Evolutionary conservation across 1,140 invertebrate species (phyloP).

Genomic region (Drosophila dunni): DNA sequence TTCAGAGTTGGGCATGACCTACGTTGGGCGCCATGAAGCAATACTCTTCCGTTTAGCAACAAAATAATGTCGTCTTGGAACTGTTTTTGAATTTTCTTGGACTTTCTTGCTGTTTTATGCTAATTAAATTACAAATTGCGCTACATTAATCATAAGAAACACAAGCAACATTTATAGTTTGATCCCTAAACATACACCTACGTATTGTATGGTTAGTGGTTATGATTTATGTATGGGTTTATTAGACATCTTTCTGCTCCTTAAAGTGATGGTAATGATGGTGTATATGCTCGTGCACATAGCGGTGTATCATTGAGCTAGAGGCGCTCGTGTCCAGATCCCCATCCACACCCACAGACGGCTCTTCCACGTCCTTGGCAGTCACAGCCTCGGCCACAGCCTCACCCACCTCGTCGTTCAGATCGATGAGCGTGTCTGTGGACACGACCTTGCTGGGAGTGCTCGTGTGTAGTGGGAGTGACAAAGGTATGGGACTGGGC

Average conservation of each 20-base stretch:
- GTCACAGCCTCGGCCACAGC: conserved; percentile 70
- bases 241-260: conserved; percentile 78
- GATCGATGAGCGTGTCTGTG: conserved; percentile 70
- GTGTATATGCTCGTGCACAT: conserved; percentile 93
- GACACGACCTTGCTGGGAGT: conserved; percentile 71
- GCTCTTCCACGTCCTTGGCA: conserved; percentile 58
- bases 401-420: conserved; percentile 71
- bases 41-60: too few relatives aligned
- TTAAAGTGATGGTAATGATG: conserved; percentile 92
- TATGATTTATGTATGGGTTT: background rate
- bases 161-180: conserved; percentile 60
- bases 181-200: too few relatives aligned
- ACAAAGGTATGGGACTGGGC: conserved; percentile 36
- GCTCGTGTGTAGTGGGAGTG: conserved; percentile 47
- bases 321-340: conserved; percentile 83
- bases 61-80: conserved; percentile 52
- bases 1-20: background rate
- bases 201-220: conserved; percentile 5
- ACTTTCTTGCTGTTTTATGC: conserved; percentile 11
- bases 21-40: too few relatives aligned
- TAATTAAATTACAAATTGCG: conserved; percentile 77
- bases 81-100: background rate
- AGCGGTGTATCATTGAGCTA: conserved; percentile 85
- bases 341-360: conserved; percentile 70
- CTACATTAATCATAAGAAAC: conserved; percentile 72